Conservation (phyloP, 2,113 vertebrate species). For the Gnathonemus longibarbis region DNA sequence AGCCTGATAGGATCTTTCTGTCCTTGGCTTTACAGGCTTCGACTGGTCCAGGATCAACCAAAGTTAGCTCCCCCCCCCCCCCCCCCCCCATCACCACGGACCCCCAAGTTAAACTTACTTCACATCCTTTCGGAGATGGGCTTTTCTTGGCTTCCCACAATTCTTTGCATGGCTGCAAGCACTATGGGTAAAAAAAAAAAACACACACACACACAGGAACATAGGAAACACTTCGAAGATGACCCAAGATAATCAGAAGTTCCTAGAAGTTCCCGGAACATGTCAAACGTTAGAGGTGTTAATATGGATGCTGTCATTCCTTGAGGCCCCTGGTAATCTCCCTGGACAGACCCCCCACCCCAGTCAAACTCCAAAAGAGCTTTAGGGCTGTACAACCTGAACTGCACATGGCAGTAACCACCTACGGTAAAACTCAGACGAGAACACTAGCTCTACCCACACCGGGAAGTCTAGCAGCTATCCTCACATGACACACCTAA, state of each 20-base stretch:
- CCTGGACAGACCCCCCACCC: background rate
- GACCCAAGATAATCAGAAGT: background rate
- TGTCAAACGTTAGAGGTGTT: background rate
- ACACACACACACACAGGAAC: constrained; percentile 6
- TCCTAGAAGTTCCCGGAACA: background rate
- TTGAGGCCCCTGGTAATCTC: background rate
- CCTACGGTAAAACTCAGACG: background rate
- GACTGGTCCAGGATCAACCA: background rate
- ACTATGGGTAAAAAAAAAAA: constrained; percentile 42
- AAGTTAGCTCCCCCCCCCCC: background rate
- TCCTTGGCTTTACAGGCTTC: background rate
- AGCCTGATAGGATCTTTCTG: background rate
- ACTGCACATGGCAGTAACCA: background rate
- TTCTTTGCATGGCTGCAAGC: constrained; percentile 66
- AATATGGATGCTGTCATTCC: background rate
- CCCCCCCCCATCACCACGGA: background rate
- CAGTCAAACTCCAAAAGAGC: background rate
- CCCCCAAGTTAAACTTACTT: constrained; percentile 48
- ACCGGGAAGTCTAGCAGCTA: background rate
- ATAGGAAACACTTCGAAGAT: background rate
- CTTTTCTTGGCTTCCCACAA: constrained; percentile 58
- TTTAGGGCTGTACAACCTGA: background rate
- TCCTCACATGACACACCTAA: background rate
- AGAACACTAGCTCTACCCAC: background rate
- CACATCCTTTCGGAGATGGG: constrained; percentile 57